phyloP scores from a whole-genome alignment of 1,140 invertebrate genomes.

The Platorchestia sp. region DNA sequence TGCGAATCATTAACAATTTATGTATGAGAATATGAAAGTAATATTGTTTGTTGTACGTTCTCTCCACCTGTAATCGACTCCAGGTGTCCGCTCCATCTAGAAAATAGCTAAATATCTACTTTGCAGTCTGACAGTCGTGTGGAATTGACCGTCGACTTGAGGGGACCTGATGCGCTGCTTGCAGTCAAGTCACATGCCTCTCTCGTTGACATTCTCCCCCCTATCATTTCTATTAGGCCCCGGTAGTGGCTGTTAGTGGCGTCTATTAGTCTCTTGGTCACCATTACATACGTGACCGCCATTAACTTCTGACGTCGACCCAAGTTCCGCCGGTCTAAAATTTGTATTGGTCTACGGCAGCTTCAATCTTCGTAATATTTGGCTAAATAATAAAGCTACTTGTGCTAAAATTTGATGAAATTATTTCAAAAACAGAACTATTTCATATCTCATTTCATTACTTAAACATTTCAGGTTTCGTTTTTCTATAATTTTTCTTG shows the following conservation, averaged over 20 bases:
- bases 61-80: not conserved
- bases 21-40: not conserved
- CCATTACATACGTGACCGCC: conserved; percentile 52
- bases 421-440: not conserved
- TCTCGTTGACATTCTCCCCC: conserved; percentile 51
- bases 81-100: not conserved
- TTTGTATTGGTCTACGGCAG: not conserved
- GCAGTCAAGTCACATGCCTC: conserved; percentile 48
- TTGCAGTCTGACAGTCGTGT: not conserved
- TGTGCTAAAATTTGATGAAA: not conserved
- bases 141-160: not conserved
- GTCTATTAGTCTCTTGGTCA: conserved; percentile 54
- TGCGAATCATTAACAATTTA: not conserved
- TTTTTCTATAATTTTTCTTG: not conserved
- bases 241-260: conserved; percentile 50
- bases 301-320: conserved; percentile 28
- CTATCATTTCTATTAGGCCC: conserved; percentile 54
- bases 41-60: not conserved
- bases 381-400: not conserved
- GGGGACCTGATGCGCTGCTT: conserved; percentile 41
- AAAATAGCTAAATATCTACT: not conserved
- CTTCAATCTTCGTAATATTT: not conserved
- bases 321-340: not conserved
- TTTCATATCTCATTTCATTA: too few relatives aligned
- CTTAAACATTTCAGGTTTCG: not conserved